A percentile compares a stretch with the other conserved stretches of the same genome.
Conservation (phyloP, 2,797 vertebrate species). For the Taeniopygia guttata region DNA sequence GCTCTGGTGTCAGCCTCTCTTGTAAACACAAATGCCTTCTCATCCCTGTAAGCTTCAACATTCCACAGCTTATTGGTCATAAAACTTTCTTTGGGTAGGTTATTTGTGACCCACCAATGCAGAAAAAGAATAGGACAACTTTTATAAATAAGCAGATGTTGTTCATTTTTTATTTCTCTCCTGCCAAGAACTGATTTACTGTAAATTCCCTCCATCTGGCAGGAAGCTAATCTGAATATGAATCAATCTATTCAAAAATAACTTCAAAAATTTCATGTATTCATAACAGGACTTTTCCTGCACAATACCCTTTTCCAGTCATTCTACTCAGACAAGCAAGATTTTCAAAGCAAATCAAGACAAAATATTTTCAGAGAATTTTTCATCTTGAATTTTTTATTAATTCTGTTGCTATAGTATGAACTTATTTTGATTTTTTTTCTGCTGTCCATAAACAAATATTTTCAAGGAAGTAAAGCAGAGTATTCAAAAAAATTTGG, state of each 20-base stretch:
- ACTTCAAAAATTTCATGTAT: slow-evolving; percentile 72
- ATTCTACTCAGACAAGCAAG: slow-evolving; percentile 58
- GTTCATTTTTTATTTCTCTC: slow-evolving; percentile 63
- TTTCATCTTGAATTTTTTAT: slow-evolving; percentile 6
- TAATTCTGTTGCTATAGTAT: not conserved
- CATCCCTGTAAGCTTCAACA: not conserved
- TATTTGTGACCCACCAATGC: not conserved
- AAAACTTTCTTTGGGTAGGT: slow-evolving; percentile 40
- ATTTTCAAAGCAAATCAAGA: slow-evolving; percentile 65
- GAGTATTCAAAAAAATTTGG: not conserved
- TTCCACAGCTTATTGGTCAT: not conserved
- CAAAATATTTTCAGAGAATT: slow-evolving; percentile 54
- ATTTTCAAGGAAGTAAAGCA: slow-evolving; percentile 16
- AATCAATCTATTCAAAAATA: slow-evolving; percentile 78
- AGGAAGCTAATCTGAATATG: slow-evolving; percentile 80
- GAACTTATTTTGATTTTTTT: not conserved
- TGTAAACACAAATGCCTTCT: not conserved
- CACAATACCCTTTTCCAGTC: slow-evolving; percentile 63
- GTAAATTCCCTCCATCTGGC: slow-evolving; percentile 78
- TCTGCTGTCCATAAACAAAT: slow-evolving; percentile 29
- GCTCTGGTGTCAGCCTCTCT: not conserved
- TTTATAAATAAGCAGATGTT: slow-evolving; percentile 69
- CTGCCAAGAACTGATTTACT: slow-evolving; percentile 75
- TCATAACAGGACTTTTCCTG: slow-evolving; percentile 59
- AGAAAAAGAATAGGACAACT: slow-evolving; percentile 14